Percentiles rank a stretch among this genome's conserved stretches.
Evolutionary conservation across 2,888 invertebrate species (phyloP).

Genomic region (Mimas tiliae): DNA sequence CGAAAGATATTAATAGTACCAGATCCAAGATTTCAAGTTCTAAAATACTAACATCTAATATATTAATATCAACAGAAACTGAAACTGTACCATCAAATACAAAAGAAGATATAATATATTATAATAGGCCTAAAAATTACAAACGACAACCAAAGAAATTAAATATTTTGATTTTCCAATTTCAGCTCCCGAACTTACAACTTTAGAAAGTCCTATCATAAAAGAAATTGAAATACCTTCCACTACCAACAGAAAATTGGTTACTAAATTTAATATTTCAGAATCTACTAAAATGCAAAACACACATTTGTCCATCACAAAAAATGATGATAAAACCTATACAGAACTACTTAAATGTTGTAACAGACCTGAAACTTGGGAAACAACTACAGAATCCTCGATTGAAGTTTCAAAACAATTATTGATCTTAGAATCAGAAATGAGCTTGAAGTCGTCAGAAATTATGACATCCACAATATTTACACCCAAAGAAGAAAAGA

Average conservation of each 20-base stretch:
- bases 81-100: slow-evolving; percentile 23
- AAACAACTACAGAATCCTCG: slow-evolving; percentile 32
- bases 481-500: background rate
- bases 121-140: slow-evolving; percentile 45
- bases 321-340: background rate
- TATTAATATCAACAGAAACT: slow-evolving; percentile 5
- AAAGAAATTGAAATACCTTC: background rate
- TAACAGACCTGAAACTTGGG: slow-evolving; percentile 37
- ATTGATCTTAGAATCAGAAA: background rate
- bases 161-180: background rate
- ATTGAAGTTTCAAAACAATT: background rate
- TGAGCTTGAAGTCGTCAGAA: background rate
- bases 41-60: background rate
- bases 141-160: slow-evolving; percentile 36
- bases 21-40: background rate
- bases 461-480: too few relatives aligned
- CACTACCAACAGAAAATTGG: background rate
- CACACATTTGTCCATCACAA: slow-evolving; percentile 13
- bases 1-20: background rate
- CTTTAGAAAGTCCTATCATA: background rate
- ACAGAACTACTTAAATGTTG: slow-evolving; percentile 34
- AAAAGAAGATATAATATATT: slow-evolving; percentile 31
- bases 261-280: slow-evolving; percentile 14
- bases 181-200: background rate
- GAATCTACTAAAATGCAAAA: slow-evolving; percentile 1